These are phyloP conservation scores for Chionoecetes opilio DNA, from an alignment of 1,140 invertebrate genomes.

Conservation along the genomic window DNA sequence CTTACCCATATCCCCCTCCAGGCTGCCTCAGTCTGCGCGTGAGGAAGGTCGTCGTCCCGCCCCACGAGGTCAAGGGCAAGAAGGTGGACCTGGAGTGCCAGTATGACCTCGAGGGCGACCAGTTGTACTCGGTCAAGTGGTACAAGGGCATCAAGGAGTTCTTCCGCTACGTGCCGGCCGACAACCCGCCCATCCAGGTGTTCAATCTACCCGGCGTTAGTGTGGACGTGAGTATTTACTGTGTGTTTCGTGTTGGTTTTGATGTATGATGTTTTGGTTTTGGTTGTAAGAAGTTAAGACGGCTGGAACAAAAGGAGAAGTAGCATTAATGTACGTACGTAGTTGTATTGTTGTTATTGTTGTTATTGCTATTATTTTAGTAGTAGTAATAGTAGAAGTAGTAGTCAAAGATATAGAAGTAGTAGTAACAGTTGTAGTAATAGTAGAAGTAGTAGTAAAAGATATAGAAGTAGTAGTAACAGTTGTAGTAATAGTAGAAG, in stretches of 20 bases:
- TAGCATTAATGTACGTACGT: too few relatives aligned
- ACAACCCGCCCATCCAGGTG: slow-evolving; percentile 88
- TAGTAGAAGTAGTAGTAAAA: neutral
- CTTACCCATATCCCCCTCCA: neutral
- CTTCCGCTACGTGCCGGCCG: slow-evolving; percentile 88
- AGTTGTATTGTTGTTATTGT: too few relatives aligned
- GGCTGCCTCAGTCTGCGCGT: slow-evolving; percentile 73
- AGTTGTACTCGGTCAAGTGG: slow-evolving; percentile 92
- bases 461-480: neutral
- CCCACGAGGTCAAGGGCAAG: slow-evolving; percentile 74
- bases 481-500: neutral
- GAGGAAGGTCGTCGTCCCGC: slow-evolving; percentile 71
- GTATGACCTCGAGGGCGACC: slow-evolving; percentile 89
- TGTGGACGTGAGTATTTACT: slow-evolving; percentile 89
- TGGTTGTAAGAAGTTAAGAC: too few relatives aligned
- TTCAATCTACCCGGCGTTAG: slow-evolving; percentile 89
- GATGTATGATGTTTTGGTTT: too few relatives aligned
- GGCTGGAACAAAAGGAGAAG: too few relatives aligned
- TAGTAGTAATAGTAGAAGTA: too few relatives aligned
- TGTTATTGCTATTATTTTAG: too few relatives aligned
- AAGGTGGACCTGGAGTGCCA: slow-evolving; percentile 86
- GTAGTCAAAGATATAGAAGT: too few relatives aligned
- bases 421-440: too few relatives aligned
- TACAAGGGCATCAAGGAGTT: slow-evolving; percentile 90
- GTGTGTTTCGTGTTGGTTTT: neutral